Conservation (phyloP, 2,113 vertebrate species). For the Paedocypris sp. region DNA sequence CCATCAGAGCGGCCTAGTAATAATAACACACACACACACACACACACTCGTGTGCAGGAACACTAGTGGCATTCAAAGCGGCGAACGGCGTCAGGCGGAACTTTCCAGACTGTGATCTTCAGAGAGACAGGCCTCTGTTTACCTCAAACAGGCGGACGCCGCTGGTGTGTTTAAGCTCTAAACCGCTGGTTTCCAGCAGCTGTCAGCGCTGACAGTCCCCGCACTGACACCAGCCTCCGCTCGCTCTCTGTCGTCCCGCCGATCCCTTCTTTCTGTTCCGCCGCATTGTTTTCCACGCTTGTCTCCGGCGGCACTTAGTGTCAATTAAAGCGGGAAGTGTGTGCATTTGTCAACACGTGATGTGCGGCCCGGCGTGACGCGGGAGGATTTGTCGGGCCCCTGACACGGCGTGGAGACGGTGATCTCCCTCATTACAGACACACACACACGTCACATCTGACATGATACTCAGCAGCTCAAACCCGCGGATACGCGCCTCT, state of each 20-base stretch:
- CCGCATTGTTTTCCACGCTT: conserved; percentile 38
- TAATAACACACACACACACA: conserved; percentile 2
- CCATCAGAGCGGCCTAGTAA: neutral
- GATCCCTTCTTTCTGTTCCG: conserved; percentile 25
- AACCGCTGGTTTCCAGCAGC: conserved; percentile 30
- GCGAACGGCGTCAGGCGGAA: too few relatives aligned
- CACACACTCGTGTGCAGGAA: conserved; percentile 12
- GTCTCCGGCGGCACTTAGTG: conserved; percentile 76
- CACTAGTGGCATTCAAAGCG: too few relatives aligned
- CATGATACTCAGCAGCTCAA: conserved; percentile 85
- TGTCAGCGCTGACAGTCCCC: conserved; percentile 52
- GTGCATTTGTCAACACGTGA: conserved; percentile 99
- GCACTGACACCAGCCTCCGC: conserved; percentile 52
- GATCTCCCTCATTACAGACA: conserved; percentile 92
- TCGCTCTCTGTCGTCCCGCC: conserved; percentile 26
- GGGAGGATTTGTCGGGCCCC: conserved; percentile 83
- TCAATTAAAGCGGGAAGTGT: conserved; percentile 99
- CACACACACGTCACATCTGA: conserved; percentile 61
- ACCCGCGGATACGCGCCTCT: conserved; percentile 65
- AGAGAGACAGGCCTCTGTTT: conserved; percentile 21
- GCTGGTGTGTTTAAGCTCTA: conserved; percentile 39
- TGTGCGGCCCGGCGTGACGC: conserved; percentile 70
- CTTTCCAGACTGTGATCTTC: conserved; percentile 3
- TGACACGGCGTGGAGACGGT: conserved; percentile 76
- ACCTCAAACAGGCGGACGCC: conserved; percentile 42